Evolutionary conservation across 2,888 invertebrate species (phyloP).

Genomic region (Catonia carolina): DNA sequence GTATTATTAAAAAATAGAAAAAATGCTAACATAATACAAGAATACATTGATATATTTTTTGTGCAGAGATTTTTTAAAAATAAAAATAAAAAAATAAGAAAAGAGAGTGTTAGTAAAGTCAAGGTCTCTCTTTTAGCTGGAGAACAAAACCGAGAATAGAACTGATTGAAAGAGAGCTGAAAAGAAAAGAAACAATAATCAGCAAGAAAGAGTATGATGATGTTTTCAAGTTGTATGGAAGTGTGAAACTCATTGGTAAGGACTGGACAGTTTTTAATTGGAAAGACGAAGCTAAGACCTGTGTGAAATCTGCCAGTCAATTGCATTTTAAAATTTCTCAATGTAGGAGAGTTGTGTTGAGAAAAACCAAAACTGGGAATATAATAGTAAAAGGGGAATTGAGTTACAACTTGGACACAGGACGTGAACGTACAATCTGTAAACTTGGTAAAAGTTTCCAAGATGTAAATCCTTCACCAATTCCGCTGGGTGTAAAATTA

Average conservation of each 20-base stretch:
- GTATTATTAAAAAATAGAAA: no score
- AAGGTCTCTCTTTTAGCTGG: no score
- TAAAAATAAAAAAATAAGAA: no score
- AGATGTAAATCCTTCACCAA: constrained; percentile 5
- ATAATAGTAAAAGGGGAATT: constrained; percentile 10
- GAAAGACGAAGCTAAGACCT: constrained; percentile 8
- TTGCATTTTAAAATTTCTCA: constrained; percentile 13
- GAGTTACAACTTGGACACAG: constrained; percentile 3
- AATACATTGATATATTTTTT: no score
- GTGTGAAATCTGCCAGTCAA: constrained; percentile 8
- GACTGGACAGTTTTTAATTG: constrained; percentile 11
- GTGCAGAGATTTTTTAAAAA: no score
- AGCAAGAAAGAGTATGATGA: background rate
- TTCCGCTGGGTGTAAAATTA: background rate
- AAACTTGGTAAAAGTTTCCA: constrained; percentile 4
- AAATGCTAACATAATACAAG: no score
- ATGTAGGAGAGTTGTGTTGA: constrained; percentile 2
- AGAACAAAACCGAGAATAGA: no score
- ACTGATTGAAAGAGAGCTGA: no score
- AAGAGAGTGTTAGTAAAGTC: no score
- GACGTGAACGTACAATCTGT: constrained; percentile 1
- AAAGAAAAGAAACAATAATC: no score
- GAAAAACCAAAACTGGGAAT: constrained; percentile 6
- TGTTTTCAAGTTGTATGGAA: constrained; percentile 4
- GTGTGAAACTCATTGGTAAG: background rate